phyloP scores from a whole-genome alignment of 23 tunicate species.

The Clavelina lepadiformis region DNA sequence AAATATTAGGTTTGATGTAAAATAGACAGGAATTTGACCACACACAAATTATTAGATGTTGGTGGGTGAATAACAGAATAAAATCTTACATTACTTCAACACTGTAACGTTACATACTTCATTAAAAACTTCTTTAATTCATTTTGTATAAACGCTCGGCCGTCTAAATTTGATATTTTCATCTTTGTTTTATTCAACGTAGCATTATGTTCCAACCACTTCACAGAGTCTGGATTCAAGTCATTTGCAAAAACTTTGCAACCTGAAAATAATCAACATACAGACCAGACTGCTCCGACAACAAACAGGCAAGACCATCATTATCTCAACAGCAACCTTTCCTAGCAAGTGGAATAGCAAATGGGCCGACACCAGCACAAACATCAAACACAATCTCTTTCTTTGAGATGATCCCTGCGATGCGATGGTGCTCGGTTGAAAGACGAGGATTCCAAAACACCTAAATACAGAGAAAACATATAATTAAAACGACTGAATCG shows the following conservation, averaged over 20 bases:
- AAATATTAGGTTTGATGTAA: too few relatives aligned
- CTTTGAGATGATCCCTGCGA: conserved; percentile 8
- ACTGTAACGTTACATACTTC: too few relatives aligned
- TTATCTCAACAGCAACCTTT: conserved; percentile 55
- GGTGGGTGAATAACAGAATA: too few relatives aligned
- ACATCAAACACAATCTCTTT: conserved; percentile 64
- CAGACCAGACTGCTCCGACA: background rate
- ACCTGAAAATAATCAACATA: conserved; percentile 34
- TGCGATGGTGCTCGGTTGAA: conserved; percentile 45
- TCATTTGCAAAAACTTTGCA: conserved; percentile 78
- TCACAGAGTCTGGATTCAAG: conserved; percentile 55
- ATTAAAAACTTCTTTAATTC: too few relatives aligned
- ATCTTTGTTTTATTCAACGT: conserved; percentile 39
- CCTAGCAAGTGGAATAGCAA: conserved; percentile 77
- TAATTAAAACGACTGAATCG: background rate
- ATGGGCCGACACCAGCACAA: conserved; percentile 86
- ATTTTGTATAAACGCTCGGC: too few relatives aligned
- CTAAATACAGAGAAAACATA: conserved; percentile 12
- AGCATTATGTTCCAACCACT: conserved; percentile 34
- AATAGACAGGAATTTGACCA: too few relatives aligned
- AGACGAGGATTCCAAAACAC: conserved; percentile 84
- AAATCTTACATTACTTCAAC: too few relatives aligned
- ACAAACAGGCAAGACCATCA: background rate
- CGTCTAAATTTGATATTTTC: too few relatives aligned
- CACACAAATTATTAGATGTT: too few relatives aligned